phyloP scores from a whole-genome alignment of 2,888 invertebrate genomes.

The Spodoptera picta region DNA sequence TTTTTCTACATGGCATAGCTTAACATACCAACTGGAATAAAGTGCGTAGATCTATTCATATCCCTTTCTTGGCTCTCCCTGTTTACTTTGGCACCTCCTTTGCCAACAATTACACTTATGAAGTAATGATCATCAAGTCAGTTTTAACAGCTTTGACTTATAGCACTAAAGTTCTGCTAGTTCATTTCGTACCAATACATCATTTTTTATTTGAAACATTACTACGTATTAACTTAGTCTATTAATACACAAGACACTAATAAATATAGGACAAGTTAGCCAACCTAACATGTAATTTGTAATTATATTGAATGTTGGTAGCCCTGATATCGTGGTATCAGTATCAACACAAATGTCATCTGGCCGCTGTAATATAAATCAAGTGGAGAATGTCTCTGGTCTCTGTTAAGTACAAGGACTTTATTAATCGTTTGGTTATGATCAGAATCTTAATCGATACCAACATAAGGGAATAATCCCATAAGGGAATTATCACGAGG shows the following conservation, averaged over 20 bases:
- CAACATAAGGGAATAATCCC: background rate
- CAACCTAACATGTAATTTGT: conserved; percentile 6
- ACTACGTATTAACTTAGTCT: conserved; percentile 11
- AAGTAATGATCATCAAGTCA: no score
- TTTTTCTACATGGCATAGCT: no score
- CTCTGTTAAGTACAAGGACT: conserved; percentile 49
- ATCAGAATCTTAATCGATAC: conserved; percentile 24
- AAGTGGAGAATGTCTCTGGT: conserved; percentile 42
- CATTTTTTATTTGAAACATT: conserved; percentile 9
- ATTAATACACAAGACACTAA: conserved; percentile 10
- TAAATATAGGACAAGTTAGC: conserved; percentile 18
- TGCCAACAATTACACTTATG: no score
- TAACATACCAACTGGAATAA: no score
- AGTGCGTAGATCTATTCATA: no score
- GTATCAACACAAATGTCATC: conserved; percentile 43
- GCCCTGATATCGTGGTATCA: conserved; percentile 14
- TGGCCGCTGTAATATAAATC: conserved; percentile 38
- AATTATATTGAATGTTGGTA: conserved; percentile 16
- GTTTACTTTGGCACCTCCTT: no score
- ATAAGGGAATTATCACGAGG: no score
- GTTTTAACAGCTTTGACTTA: no score
- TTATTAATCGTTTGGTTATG: conserved; percentile 28
- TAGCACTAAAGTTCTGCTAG: no score
- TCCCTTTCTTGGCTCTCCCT: no score
- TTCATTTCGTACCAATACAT: conserved; percentile 4